These are phyloP conservation scores for Cydia pomonella DNA, from an alignment of 1,140 invertebrate species.

Conservation along the genomic window DNA sequence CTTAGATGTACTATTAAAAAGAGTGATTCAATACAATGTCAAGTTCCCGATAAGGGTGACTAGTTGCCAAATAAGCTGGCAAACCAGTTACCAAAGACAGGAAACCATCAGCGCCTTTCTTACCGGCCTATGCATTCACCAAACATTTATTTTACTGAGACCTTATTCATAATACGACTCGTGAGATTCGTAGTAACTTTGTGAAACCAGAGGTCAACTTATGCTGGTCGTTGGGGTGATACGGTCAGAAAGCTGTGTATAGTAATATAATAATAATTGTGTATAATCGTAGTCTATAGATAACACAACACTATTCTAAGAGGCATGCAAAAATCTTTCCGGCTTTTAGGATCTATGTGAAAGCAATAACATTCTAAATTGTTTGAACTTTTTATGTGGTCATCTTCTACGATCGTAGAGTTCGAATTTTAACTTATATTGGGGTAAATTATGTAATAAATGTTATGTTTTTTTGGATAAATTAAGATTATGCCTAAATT, in stretches of 20 bases:
- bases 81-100: constrained; percentile 14
- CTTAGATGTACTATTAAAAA: neutral
- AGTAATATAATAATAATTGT: too few species aligned
- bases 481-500: neutral
- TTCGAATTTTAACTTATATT: neutral
- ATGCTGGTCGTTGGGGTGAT: neutral
- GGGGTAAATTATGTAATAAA: too few species aligned
- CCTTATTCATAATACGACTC: neutral
- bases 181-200: neutral
- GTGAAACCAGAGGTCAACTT: neutral
- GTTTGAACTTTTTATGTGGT: neutral
- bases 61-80: neutral
- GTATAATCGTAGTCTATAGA: neutral
- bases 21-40: neutral
- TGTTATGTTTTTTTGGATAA: neutral
- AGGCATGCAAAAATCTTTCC: neutral
- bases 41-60: constrained; percentile 12
- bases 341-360: neutral
- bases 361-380: neutral
- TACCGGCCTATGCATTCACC: neutral
- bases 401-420: neutral
- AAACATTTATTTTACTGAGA: neutral
- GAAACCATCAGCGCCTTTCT: constrained; percentile 13
- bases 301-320: neutral
- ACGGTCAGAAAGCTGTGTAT: too few species aligned